phyloP scores from a whole-genome alignment of 2,888 invertebrate genomes.

The Frankliniella fusca region DNA sequence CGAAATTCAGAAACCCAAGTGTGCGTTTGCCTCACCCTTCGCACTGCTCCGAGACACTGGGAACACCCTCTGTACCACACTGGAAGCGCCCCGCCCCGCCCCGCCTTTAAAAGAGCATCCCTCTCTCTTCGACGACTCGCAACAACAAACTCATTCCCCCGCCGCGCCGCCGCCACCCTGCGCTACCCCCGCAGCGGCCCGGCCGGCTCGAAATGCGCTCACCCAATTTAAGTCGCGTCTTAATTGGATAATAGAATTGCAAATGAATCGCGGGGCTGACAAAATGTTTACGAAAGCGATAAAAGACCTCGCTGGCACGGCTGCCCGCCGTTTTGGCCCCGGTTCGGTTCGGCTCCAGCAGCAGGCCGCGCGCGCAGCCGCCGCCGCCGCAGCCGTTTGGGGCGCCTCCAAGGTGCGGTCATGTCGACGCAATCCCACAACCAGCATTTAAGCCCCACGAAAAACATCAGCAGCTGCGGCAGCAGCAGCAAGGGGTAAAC shows the following conservation, averaged over 20 bases:
- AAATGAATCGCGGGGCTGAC: constrained; percentile 18
- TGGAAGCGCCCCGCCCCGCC: no score
- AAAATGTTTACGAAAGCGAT: constrained; percentile 27
- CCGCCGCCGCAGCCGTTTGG: no score
- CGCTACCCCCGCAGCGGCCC: constrained; percentile 15
- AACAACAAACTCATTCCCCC: constrained; percentile 16
- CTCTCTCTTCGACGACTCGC: not conserved
- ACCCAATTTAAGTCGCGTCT: constrained; percentile 31
- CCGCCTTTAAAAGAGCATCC: not conserved
- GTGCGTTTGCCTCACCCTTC: no score
- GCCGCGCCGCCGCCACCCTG: constrained; percentile 29
- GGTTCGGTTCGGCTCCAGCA: not conserved
- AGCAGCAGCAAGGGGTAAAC: no score
- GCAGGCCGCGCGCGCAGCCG: no score
- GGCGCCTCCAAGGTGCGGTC: no score
- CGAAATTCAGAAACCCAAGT: no score
- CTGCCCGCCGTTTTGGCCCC: constrained; percentile 32
- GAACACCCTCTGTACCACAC: no score
- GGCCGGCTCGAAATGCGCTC: constrained; percentile 19
- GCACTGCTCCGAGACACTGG: no score
- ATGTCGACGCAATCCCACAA: no score
- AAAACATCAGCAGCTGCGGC: no score
- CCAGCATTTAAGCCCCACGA: no score
- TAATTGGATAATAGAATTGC: constrained; percentile 24
- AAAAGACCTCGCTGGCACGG: constrained; percentile 3